Evolutionary conservation across 2,113 vertebrate species (phyloP).

Genomic region (Microtus pennsylvanicus): DNA sequence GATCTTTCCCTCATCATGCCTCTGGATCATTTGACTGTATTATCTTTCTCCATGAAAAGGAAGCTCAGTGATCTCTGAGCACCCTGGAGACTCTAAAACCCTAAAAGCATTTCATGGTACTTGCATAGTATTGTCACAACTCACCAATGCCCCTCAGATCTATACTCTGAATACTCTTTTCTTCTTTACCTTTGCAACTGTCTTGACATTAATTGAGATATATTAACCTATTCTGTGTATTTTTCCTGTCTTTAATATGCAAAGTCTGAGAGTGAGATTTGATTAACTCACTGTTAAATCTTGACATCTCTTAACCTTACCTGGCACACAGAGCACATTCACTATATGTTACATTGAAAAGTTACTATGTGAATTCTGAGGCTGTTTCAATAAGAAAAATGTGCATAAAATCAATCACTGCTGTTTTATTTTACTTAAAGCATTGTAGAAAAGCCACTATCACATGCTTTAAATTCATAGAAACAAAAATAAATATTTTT

Average conservation of each 20-base stretch:
- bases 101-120: background rate
- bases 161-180: background rate
- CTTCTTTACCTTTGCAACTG: background rate
- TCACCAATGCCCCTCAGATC: background rate
- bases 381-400: background rate
- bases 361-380: background rate
- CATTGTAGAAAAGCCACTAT: background rate
- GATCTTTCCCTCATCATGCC: background rate
- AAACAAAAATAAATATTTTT: slow-evolving; percentile 6
- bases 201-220: background rate
- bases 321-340: background rate
- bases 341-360: background rate
- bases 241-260: background rate
- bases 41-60: background rate
- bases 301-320: background rate
- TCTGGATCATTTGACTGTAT: background rate
- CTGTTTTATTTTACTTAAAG: background rate
- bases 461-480: background rate
- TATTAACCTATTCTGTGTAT: background rate
- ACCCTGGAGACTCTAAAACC: background rate
- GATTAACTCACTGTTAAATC: background rate
- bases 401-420: background rate
- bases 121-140: background rate
- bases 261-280: background rate
- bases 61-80: background rate